phyloP scores from a whole-genome alignment of 1,140 invertebrate genomes.

The Nebria ingens region DNA sequence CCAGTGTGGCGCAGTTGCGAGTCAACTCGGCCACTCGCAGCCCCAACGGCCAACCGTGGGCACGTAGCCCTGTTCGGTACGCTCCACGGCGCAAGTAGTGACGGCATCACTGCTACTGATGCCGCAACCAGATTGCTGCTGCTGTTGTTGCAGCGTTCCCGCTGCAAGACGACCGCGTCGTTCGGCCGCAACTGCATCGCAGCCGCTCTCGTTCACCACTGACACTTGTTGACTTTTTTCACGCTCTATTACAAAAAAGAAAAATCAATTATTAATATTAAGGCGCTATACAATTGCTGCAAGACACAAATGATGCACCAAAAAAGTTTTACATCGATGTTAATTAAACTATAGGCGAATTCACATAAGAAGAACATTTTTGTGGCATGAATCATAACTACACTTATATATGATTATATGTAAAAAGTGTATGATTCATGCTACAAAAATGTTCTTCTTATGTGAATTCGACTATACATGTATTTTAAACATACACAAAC shows the following conservation, averaged over 20 bases:
- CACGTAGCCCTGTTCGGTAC: constrained; percentile 37
- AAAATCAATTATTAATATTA: neutral
- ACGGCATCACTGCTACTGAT: neutral
- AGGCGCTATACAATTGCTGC: neutral
- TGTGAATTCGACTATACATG: too few species aligned
- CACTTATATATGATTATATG: too few species aligned
- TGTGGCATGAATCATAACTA: too few species aligned
- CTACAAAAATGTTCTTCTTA: too few species aligned
- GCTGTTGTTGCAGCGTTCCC: neutral
- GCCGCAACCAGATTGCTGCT: neutral
- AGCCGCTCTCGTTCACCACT: neutral
- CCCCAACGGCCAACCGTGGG: constrained; percentile 75
- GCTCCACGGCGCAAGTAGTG: too few species aligned
- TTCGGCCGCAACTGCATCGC: neutral
- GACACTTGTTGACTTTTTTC: neutral
- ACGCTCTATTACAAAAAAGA: neutral
- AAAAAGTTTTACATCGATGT: too few species aligned
- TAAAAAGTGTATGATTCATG: too few species aligned
- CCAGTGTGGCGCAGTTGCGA: constrained; percentile 52
- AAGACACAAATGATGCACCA: too few species aligned
- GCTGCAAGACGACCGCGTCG: neutral
- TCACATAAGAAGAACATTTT: too few species aligned
- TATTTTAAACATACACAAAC: too few species aligned
- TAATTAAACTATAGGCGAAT: too few species aligned
- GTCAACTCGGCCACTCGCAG: constrained; percentile 87